phyloP scores from a whole-genome alignment of 2,888 invertebrate species.

The Acronicta aceris region DNA sequence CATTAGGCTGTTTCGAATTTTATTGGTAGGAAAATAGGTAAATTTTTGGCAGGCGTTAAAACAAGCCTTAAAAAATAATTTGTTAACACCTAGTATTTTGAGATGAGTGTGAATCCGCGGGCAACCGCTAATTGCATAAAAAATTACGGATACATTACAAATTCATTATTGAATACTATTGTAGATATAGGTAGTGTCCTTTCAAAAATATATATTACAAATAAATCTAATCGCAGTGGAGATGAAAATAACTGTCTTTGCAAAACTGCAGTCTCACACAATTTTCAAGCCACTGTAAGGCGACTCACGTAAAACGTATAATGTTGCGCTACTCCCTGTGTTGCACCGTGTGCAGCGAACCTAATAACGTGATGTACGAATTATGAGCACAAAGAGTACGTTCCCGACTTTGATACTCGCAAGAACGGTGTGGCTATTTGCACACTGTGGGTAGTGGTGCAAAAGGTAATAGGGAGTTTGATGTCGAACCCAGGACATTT shows the following conservation, averaged over 20 bases:
- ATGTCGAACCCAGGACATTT: too few species aligned
- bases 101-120: too few species aligned
- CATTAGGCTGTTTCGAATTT: too few species aligned
- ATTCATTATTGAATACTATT: too few species aligned
- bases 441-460: constrained; percentile 8
- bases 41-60: too few species aligned
- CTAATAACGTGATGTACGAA: constrained; percentile 62
- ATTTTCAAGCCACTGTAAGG: constrained; percentile 17
- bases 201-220: neutral
- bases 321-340: constrained; percentile 10
- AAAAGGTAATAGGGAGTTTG: constrained; percentile 9
- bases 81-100: too few species aligned
- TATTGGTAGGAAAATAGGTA: too few species aligned
- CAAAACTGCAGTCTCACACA: neutral
- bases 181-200: neutral
- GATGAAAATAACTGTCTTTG: constrained; percentile 9
- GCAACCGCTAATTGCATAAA: too few species aligned
- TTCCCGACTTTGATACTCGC: constrained; percentile 29
- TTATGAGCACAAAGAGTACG: constrained; percentile 56
- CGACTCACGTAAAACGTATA: constrained; percentile 37
- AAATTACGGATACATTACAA: too few species aligned
- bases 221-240: neutral
- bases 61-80: too few species aligned
- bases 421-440: constrained; percentile 25
- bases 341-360: constrained; percentile 39